Evolutionary conservation across 2,888 invertebrate species (phyloP), one percentile per base, ranked within the genome.

Genomic region (Chirona hameri): DNA sequence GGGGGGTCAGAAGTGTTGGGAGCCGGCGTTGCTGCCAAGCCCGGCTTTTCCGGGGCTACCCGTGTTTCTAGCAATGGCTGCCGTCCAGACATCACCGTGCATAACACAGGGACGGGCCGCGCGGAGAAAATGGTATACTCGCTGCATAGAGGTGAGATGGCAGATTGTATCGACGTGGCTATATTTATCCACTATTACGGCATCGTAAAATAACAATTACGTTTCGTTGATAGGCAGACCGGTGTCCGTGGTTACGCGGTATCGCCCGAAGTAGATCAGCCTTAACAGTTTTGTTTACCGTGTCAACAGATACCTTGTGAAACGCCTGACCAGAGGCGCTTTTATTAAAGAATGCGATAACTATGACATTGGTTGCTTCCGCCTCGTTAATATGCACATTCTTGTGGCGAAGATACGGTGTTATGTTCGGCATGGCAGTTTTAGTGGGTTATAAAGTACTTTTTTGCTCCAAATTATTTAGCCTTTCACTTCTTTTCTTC

Each of bases 161-260:
- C 31, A 24, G 21, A 5, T 46, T 24, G 46, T 76, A 76, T 76
- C 76, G 76, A 46, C 76, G 10, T 46, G 76, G 39, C 24, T 27
- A 76, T 76, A 76, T 76, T 76, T 76, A 76, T 76, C 76, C 46
- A 46, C 76, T 76, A 46, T 76, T 76, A 76, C 76, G 10, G 46
- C 24, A 46, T 76, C 76, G 76, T 76, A 76, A 76, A 76, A 76
- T 76, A 76, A 76, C 46, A 76, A 76, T 76, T 46, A 76, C 46
- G 76, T 24, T 18, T 4, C 39, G 39, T 46, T 76, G 21, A 46
- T 76, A n/a, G 24, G 76, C 76, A 1, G 39, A 21, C 1, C 18
- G 4, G 9, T 3, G 46, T 39, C 21, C 21, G 31, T 7, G 15
- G 72, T 2, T 72, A 18, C 27, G 72, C 29, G 4, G 18, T 27